Percentiles rank a stretch among this genome's conserved stretches.
Evolutionary conservation across 2,797 vertebrate species (phyloP).

Genomic region (Pseudochaenichthys georgianus): DNA sequence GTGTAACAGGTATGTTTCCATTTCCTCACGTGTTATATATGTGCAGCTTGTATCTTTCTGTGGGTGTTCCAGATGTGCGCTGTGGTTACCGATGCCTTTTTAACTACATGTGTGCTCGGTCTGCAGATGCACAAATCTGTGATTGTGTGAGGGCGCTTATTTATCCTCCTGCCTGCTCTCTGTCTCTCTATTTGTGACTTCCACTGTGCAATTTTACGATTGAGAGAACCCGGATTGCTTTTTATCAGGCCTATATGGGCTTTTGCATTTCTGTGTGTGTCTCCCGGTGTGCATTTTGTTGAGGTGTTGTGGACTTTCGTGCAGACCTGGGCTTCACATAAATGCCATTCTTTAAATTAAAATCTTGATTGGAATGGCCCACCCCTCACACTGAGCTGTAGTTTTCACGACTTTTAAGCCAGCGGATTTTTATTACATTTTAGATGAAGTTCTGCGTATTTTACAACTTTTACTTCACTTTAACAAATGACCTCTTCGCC

Average conservation of each 20-base stretch:
- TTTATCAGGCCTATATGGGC: slow-evolving; percentile 49
- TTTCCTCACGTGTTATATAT: not conserved
- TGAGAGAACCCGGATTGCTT: slow-evolving; percentile 67
- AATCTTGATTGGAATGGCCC: not conserved
- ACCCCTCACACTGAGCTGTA: not conserved
- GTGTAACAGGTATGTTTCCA: slow-evolving; percentile 1
- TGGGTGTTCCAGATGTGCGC: slow-evolving; percentile 25
- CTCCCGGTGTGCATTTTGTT: slow-evolving; percentile 11
- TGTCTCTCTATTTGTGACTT: slow-evolving; percentile 59
- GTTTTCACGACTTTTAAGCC: not conserved
- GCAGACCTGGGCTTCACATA: slow-evolving; percentile 6
- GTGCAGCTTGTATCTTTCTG: not conserved
- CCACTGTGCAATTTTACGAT: slow-evolving; percentile 71
- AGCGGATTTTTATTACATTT: slow-evolving; percentile 9
- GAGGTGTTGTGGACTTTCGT: slow-evolving; percentile 1
- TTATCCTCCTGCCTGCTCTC: slow-evolving; percentile 41
- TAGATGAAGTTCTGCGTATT: not conserved
- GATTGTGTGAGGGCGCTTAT: slow-evolving; percentile 21
- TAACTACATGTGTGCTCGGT: slow-evolving; percentile 38
- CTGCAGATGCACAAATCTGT: slow-evolving; percentile 30
- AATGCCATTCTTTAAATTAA: slow-evolving; percentile 9
- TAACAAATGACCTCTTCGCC: not conserved
- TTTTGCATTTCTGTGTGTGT: slow-evolving; percentile 31
- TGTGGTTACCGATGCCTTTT: slow-evolving; percentile 35
- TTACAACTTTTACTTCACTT: not conserved